Evolutionary conservation across 1,140 invertebrate species (phyloP).

Genomic region (Chrysopa pallens): DNA sequence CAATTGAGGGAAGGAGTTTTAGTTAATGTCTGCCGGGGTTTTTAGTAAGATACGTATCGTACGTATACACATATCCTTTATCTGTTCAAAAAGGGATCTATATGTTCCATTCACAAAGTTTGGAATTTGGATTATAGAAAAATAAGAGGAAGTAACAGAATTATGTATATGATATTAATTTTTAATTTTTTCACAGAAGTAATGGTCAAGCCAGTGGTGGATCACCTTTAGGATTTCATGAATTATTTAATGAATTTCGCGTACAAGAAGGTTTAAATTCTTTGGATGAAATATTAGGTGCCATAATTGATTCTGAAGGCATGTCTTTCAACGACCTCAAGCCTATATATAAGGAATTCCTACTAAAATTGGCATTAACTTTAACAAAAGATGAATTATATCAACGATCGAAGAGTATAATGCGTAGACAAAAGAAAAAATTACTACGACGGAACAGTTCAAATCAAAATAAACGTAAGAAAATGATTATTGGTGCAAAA

Average conservation of each 20-base stretch:
- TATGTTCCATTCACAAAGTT: too few relatives aligned
- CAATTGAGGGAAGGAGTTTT: too few relatives aligned
- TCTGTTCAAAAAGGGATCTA: too few relatives aligned
- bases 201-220: slow-evolving; percentile 40
- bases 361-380: slow-evolving; percentile 68
- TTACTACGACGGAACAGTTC: slow-evolving; percentile 29
- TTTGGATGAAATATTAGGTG: slow-evolving; percentile 71
- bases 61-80: too few relatives aligned
- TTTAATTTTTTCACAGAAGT: slow-evolving; percentile 24
- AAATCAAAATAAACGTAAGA: slow-evolving; percentile 28
- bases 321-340: slow-evolving; percentile 86
- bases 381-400: slow-evolving; percentile 79
- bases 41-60: too few relatives aligned
- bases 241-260: slow-evolving; percentile 65
- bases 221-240: slow-evolving; percentile 62
- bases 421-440: slow-evolving; percentile 62
- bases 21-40: too few relatives aligned
- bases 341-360: slow-evolving; percentile 76
- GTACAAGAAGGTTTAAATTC: slow-evolving; percentile 71
- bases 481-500: slow-evolving; percentile 29
- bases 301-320: slow-evolving; percentile 74
- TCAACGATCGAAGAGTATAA: slow-evolving; percentile 72
- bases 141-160: too few relatives aligned
- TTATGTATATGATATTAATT: background rate
- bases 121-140: too few relatives aligned